Conservation (phyloP, 2,113 vertebrate species). For the Ia io region DNA sequence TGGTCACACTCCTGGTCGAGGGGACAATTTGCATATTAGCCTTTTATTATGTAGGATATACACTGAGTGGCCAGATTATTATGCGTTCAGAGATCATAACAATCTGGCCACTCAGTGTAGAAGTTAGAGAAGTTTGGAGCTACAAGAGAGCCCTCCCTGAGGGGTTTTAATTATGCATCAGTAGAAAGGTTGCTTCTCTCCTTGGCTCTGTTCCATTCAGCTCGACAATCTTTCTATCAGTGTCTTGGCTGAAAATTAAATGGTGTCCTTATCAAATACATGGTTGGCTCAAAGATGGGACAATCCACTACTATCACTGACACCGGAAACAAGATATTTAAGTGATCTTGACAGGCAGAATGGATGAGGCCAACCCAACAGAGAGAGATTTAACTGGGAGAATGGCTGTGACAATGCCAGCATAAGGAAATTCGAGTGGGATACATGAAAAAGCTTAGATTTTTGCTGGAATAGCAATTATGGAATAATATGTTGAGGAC, state of each 20-base stretch:
- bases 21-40: too few relatives aligned
- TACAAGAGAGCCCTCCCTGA: neutral
- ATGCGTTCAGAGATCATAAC: too few relatives aligned
- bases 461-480: neutral
- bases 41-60: too few relatives aligned
- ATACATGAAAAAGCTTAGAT: neutral
- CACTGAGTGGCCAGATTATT: too few relatives aligned
- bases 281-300: neutral
- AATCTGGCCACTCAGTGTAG: too few relatives aligned
- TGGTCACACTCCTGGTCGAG: too few relatives aligned
- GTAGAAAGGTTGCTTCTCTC: neutral
- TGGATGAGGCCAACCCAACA: neutral
- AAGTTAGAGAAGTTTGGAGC: neutral
- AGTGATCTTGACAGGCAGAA: neutral
- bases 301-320: neutral
- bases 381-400: neutral
- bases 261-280: neutral
- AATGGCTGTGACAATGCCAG: neutral
- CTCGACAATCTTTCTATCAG: neutral
- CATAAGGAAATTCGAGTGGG: neutral
- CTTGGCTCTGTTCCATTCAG: neutral
- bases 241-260: constrained; percentile 6
- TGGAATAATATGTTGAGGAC: neutral
- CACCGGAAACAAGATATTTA: neutral
- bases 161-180: neutral